Evolutionary conservation across 2,888 invertebrate genomes (phyloP).

Genomic region (Drosophila lutescens): DNA sequence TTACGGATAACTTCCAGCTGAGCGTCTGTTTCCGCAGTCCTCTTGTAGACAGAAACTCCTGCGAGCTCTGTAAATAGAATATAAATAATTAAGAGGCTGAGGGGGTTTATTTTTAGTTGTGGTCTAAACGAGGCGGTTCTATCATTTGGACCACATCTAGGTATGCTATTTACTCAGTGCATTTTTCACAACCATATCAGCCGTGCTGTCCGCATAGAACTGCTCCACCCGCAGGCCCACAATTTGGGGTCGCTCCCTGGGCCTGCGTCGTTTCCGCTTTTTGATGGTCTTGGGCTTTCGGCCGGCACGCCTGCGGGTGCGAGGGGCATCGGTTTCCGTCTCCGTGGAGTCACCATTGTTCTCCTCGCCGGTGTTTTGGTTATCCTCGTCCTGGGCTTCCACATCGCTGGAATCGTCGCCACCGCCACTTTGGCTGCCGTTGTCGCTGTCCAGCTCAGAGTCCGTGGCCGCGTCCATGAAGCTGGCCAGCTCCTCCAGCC

Average conservation of each 20-base stretch:
- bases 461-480: slow-evolving; percentile 58
- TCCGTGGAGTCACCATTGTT: slow-evolving; percentile 64
- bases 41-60: slow-evolving; percentile 81
- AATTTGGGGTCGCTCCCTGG: slow-evolving; percentile 84
- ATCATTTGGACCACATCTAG: background rate
- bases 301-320: slow-evolving; percentile 79
- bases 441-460: slow-evolving; percentile 85
- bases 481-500: slow-evolving; percentile 62
- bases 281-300: slow-evolving; percentile 68
- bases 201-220: slow-evolving; percentile 86
- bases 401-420: slow-evolving; percentile 58
- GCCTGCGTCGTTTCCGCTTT: slow-evolving; percentile 58
- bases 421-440: slow-evolving; percentile 56
- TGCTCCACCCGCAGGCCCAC: slow-evolving; percentile 88
- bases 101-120: background rate
- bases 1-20: slow-evolving; percentile 86
- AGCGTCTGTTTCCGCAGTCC: slow-evolving; percentile 82
- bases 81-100: background rate
- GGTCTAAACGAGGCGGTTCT: background rate
- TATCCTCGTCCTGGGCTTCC: slow-evolving; percentile 62
- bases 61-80: slow-evolving; percentile 73
- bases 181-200: slow-evolving; percentile 84
- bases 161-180: slow-evolving; percentile 80
- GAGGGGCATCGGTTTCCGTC: slow-evolving; percentile 85
- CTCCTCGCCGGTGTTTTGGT: slow-evolving; percentile 59